phyloP scores from a whole-genome alignment of 2,797 vertebrate genomes.

The Poecilia picta region DNA sequence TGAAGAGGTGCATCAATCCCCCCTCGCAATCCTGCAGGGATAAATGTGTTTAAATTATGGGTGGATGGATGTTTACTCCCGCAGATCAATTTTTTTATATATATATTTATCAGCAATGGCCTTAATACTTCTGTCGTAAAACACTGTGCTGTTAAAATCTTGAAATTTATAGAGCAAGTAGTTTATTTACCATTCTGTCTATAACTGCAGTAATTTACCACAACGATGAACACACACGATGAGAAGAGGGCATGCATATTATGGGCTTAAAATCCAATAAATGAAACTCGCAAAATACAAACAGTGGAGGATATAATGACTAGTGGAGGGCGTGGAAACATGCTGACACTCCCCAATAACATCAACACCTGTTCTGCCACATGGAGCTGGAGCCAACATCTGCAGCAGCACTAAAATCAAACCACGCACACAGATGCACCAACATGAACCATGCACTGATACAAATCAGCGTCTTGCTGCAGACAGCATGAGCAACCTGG shows the following conservation, averaged over 20 bases:
- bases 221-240: not conserved
- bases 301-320: not conserved
- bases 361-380: constrained; percentile 23
- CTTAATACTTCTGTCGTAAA: not conserved
- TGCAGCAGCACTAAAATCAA: constrained; percentile 9
- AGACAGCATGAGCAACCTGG: constrained; percentile 2
- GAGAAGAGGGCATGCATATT: not conserved
- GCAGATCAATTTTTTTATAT: too few relatives aligned
- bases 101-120: not conserved
- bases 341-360: constrained; percentile 1
- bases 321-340: constrained; percentile 1
- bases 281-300: not conserved
- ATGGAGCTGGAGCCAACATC: constrained; percentile 11
- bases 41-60: too few relatives aligned
- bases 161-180: not conserved
- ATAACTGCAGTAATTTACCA: not conserved
- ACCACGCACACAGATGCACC: constrained; percentile 8
- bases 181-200: not conserved
- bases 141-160: not conserved
- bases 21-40: too few relatives aligned
- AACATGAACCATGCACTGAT: constrained; percentile 12
- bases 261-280: not conserved
- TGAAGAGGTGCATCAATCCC: too few relatives aligned
- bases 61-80: too few relatives aligned
- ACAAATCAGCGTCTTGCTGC: constrained; percentile 9